Percentiles rank a stretch among this genome's conserved stretches.
Conservation (phyloP, 2,113 vertebrate species). For the Ctenomys sociabilis region DNA sequence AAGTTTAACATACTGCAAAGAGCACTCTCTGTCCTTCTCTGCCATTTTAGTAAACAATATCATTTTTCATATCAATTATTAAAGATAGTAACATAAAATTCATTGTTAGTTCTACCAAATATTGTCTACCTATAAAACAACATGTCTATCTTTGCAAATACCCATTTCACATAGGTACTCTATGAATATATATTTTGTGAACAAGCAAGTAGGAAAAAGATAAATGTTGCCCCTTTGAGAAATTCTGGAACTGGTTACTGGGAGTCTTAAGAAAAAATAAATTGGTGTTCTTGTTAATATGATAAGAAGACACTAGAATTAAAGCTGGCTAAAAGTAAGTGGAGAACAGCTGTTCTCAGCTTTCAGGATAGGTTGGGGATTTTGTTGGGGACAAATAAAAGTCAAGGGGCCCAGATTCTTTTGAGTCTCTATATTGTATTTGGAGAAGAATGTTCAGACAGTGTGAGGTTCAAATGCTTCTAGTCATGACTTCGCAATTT, state of each 20-base stretch:
- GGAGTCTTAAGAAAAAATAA: slow-evolving; percentile 17
- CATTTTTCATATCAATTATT: slow-evolving; percentile 17
- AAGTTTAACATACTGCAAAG: background rate
- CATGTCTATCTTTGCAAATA: slow-evolving; percentile 6
- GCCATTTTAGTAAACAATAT: background rate
- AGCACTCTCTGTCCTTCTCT: background rate
- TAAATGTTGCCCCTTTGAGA: slow-evolving; percentile 34
- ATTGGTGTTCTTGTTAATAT: background rate
- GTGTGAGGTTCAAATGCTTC: background rate
- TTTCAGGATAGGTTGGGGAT: background rate
- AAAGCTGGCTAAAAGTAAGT: background rate
- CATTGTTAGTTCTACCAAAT: slow-evolving; percentile 12
- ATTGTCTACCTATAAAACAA: slow-evolving; percentile 5
- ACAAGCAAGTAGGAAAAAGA: slow-evolving; percentile 13
- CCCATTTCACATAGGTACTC: background rate
- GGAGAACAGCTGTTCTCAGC: background rate
- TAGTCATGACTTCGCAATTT: background rate
- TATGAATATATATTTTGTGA: slow-evolving; percentile 27
- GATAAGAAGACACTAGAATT: slow-evolving; percentile 11
- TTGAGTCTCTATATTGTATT: background rate
- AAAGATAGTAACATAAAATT: slow-evolving; percentile 14
- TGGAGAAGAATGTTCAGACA: background rate
- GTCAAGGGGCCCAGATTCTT: background rate
- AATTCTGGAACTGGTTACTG: background rate
- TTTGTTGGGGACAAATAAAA: background rate